Percentiles rank a stretch among this genome's conserved stretches.
phyloP scores from a whole-genome alignment of 23 tunicate genomes.

The Ciona savignyi region DNA sequence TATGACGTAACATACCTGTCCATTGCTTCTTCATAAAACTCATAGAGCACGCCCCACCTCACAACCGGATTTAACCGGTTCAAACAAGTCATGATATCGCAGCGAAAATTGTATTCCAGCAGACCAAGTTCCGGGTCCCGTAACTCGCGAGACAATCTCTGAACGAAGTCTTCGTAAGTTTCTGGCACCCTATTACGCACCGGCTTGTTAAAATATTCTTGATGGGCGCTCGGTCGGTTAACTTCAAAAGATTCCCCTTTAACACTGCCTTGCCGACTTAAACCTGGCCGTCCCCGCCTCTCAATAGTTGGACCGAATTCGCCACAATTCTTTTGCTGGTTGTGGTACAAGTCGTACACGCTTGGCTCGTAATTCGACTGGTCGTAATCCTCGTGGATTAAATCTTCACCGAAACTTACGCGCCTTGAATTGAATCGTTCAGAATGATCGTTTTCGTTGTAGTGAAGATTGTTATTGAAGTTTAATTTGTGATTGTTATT shows the following conservation, averaged over 20 bases:
- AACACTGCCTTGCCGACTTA: neutral
- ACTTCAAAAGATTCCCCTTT: no score
- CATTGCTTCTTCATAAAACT: neutral
- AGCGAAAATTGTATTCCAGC: slow-evolving; percentile 3
- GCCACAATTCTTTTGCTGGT: neutral
- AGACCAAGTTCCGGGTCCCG: neutral
- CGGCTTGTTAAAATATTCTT: neutral
- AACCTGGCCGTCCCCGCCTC: neutral
- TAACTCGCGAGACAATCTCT: neutral
- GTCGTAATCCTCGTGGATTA: neutral
- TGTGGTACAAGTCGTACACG: neutral
- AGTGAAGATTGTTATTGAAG: neutral
- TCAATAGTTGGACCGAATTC: neutral
- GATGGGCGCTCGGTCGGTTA: neutral
- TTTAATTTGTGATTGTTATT: neutral
- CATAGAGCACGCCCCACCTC: neutral
- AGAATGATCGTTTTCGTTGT: neutral
- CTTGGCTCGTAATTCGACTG: neutral
- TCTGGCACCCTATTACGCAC: neutral
- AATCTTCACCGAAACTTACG: neutral
- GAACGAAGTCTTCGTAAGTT: neutral
- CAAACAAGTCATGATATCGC: slow-evolving; percentile 9
- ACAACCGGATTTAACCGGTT: neutral
- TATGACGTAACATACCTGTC: neutral
- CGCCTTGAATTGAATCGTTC: neutral